Evolutionary conservation across 1,140 invertebrate genomes (phyloP), one percentile per base, ranked within the genome.

Genomic region (Cotesia chilonis): DNA sequence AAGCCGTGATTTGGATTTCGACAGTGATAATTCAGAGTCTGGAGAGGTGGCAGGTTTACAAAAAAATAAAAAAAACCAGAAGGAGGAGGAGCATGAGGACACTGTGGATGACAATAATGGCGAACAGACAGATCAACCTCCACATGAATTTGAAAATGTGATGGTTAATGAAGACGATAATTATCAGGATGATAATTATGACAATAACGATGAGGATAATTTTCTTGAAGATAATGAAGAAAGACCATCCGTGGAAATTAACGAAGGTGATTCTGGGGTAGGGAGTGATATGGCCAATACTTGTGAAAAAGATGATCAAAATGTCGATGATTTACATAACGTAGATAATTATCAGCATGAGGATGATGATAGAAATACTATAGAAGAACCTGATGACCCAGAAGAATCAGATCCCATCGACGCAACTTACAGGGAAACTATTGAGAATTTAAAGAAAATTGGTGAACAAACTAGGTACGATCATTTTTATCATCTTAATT

Each of bases 281-380:
- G 86, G 86, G 10, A 87, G 86, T 76, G 86, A 87, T 78, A 85
- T 83, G 80, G 82, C 82, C 47, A 87, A 87, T 78, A 81, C 83
- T 36, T 76, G 79, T 51, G 86, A 87, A 54, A 81, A 79, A 67
- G 86, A 87, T 54, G 85, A 87, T 78, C 83, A 86, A 75, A 85
- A 83, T 74, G 80, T 83, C 36, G 85, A 87, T 41, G 84, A 87
- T 60, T 65, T 82, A 63, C 81, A 84, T 51, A 64, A 65, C 47
- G 73, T 72, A 0, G 83, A 85, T 35, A 77, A 85, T 3, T 83
- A 79, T 36, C 82, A 85, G 9, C 81, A 76, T 75, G 69, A 81
- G 17, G 81, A 78, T 76, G 70, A 80, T 1, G 81, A 80, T 1
- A 85, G 73, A 75, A 83, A 68, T 52, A 68, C 51, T 72, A 5